phyloP scores from a whole-genome alignment of 2,113 vertebrate species.

The Astur gentilis region DNA sequence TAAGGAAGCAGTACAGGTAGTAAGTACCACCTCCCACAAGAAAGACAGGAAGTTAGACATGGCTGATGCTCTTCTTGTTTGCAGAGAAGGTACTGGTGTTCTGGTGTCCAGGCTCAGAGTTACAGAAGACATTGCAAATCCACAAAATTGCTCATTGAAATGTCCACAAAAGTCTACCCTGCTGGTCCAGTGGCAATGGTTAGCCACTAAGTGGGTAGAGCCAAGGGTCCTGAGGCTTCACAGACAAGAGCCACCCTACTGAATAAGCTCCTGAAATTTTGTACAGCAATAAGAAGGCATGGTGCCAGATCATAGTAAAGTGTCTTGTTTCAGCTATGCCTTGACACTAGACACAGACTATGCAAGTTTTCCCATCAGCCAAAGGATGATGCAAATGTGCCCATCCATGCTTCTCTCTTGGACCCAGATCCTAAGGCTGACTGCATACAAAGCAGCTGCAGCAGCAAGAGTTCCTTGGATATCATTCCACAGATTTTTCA shows the following conservation, averaged over 20 bases:
- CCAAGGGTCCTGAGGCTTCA: neutral
- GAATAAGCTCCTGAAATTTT: neutral
- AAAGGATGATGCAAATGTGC: neutral
- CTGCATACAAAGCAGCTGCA: neutral
- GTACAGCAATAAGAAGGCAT: neutral
- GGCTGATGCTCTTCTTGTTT: neutral
- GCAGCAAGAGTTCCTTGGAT: neutral
- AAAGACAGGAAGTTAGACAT: neutral
- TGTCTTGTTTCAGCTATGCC: neutral
- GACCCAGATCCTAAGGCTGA: neutral
- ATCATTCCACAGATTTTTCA: neutral
- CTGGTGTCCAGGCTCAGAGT: neutral
- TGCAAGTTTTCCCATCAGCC: neutral
- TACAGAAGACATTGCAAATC: neutral
- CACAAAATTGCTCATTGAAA: neutral
- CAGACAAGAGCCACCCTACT: neutral
- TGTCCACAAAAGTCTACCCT: neutral
- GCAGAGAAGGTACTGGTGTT: neutral
- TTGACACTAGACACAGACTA: neutral
- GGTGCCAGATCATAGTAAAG: neutral
- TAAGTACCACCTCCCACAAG: neutral
- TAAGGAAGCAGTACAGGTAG: neutral
- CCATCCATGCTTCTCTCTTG: neutral
- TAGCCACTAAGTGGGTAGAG: neutral
- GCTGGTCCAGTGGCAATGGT: neutral